Conservation (phyloP, 2,113 vertebrate species). For the Trachemys scripta region DNA sequence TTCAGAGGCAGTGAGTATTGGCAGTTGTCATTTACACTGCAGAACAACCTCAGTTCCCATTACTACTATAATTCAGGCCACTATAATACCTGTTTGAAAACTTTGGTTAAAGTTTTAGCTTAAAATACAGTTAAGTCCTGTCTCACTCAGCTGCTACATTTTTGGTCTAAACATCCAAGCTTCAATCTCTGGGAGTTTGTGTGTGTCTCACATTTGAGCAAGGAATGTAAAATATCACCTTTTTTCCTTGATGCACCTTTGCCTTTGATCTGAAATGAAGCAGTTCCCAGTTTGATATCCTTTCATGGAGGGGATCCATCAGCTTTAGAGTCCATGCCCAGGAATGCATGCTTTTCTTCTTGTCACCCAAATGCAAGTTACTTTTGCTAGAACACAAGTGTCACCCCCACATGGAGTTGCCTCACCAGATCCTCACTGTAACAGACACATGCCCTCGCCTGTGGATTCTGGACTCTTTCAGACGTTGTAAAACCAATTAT, state of each 20-base stretch:
- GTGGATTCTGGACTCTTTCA: background rate
- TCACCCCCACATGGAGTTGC: background rate
- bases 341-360: background rate
- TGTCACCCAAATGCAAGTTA: background rate
- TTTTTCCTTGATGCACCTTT: background rate
- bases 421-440: background rate
- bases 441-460: background rate
- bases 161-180: background rate
- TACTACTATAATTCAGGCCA: background rate
- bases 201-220: background rate
- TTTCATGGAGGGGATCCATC: background rate
- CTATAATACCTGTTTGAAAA: background rate
- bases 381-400: background rate
- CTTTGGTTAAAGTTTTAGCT: background rate
- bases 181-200: background rate
- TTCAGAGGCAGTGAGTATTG: background rate
- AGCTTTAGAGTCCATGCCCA: background rate
- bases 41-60: too few species aligned
- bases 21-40: background rate
- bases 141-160: background rate
- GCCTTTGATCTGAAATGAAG: slow-evolving; percentile 1
- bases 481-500: background rate
- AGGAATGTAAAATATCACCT: background rate
- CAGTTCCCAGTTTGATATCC: background rate
- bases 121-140: background rate